Evolutionary conservation across 2,113 vertebrate genomes (phyloP).

Genomic region (Cercopithecus mona): DNA sequence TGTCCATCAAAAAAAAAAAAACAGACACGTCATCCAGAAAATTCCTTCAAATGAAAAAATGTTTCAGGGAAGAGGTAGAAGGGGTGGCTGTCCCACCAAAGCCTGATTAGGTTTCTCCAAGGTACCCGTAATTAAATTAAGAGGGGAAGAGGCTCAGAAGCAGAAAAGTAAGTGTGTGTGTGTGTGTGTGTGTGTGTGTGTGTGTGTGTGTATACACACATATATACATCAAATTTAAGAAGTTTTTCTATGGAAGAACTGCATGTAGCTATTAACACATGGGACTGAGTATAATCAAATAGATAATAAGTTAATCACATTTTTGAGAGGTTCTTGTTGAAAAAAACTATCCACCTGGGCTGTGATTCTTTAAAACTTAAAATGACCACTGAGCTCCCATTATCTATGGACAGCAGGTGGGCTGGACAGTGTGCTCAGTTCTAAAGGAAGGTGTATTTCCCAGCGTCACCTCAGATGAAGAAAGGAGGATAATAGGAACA

Average conservation of each 20-base stretch:
- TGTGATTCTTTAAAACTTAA: background rate
- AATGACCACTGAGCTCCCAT: background rate
- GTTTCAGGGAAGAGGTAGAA: background rate
- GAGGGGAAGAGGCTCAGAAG: background rate
- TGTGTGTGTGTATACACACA: accelerated
- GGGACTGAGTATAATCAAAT: conserved; percentile 4
- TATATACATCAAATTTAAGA: background rate
- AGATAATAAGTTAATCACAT: background rate
- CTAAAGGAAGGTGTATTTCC: background rate
- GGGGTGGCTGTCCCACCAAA: background rate
- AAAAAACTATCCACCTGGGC: background rate
- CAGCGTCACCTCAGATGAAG: background rate
- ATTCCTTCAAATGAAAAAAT: background rate
- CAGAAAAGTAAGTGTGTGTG: background rate
- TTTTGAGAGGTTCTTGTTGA: background rate
- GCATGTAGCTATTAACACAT: background rate
- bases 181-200: too few species aligned
- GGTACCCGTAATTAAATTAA: background rate
- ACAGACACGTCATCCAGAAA: background rate
- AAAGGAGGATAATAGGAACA: background rate
- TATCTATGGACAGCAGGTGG: background rate
- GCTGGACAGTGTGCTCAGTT: background rate
- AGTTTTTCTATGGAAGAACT: background rate
- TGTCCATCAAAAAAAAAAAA: background rate
- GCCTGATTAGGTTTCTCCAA: background rate